These are phyloP conservation scores for Brachionichthys hirsutus DNA, from an alignment of 2,113 vertebrate species.

Conservation along the genomic window DNA sequence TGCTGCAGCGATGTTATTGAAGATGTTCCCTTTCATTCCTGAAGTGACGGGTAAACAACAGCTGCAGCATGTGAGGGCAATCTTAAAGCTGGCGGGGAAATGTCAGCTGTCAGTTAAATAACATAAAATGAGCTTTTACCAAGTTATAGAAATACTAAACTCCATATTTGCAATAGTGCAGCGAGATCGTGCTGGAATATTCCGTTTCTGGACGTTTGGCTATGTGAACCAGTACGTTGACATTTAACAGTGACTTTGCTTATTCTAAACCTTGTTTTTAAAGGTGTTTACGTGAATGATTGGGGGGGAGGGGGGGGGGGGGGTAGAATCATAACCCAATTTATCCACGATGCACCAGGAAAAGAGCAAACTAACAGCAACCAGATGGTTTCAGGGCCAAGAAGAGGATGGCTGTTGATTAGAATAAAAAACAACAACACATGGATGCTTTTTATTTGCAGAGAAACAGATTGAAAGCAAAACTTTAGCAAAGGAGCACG, in stretches of 20 bases:
- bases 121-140: neutral
- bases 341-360: neutral
- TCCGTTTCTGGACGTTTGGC: slow-evolving; percentile 14
- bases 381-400: neutral
- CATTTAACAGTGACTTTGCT: neutral
- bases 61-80: slow-evolving; percentile 3
- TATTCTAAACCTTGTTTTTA: neutral
- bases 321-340: neutral
- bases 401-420: slow-evolving; percentile 8
- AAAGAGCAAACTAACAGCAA: neutral
- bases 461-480: neutral
- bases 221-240: neutral
- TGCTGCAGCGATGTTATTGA: neutral
- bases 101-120: neutral
- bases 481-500: neutral
- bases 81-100: slow-evolving; percentile 2
- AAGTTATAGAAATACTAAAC: neutral
- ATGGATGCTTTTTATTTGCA: slow-evolving; percentile 20
- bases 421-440: slow-evolving; percentile 17
- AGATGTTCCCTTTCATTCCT: slow-evolving; percentile 3
- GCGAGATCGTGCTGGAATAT: neutral
- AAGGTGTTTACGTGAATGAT: neutral
- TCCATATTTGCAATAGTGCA: slow-evolving; percentile 7
- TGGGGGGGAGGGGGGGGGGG: neutral
- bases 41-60: slow-evolving; percentile 1